Conservation (phyloP, 2,113 vertebrate genomes). For the Oreochromis spilurus region DNA sequence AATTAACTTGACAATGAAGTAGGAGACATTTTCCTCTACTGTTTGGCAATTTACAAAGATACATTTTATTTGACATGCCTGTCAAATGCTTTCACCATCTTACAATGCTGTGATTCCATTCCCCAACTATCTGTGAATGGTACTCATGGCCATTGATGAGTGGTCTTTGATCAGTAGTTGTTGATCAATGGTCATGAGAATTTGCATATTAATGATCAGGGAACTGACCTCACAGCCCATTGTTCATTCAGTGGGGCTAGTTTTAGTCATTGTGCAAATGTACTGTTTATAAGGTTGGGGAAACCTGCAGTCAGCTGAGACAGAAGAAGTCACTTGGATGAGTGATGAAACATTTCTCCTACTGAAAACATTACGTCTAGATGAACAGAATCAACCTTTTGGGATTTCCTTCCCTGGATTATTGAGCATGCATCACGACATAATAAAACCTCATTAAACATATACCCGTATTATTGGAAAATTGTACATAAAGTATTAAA, state of each 20-base stretch:
- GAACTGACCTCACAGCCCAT: background rate
- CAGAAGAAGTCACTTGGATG: background rate
- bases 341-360: background rate
- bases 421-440: background rate
- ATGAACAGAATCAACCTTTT: background rate
- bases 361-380: background rate
- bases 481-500: background rate
- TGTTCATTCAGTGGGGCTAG: background rate
- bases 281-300: background rate
- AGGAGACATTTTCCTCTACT: background rate
- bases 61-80: background rate
- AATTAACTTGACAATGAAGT: background rate
- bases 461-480: background rate
- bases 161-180: background rate
- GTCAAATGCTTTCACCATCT: background rate
- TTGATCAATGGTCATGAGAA: background rate
- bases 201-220: background rate
- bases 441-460: accelerated
- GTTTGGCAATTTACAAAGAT: background rate
- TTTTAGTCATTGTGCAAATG: background rate
- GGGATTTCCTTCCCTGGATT: background rate
- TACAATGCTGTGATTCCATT: background rate
- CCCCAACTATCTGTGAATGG: background rate
- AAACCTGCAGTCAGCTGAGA: background rate
- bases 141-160: background rate